Evolutionary conservation across 2,797 vertebrate species (phyloP).

Genomic region (Enteromius treurensis): DNA sequence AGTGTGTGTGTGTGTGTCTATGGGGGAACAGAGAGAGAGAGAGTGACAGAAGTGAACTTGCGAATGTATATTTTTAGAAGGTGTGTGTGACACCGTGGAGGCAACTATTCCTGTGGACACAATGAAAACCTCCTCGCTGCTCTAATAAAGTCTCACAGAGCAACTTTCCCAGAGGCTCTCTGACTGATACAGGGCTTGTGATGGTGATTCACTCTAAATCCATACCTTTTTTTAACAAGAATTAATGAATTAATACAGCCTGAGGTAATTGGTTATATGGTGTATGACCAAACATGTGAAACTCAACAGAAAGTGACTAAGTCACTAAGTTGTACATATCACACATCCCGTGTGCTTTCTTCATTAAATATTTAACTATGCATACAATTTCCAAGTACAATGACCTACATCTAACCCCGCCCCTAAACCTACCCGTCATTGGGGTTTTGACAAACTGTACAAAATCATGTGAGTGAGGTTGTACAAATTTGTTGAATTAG

Average conservation of each 20-base stretch:
- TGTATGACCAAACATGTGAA: not conserved
- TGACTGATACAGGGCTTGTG: slow-evolving; percentile 5
- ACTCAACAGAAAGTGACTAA: not conserved
- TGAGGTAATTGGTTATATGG: not conserved
- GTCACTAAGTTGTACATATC: not conserved
- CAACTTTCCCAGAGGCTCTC: slow-evolving; percentile 12
- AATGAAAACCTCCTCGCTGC: slow-evolving; percentile 8
- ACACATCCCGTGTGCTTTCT: not conserved
- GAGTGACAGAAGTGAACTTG: slow-evolving; percentile 38
- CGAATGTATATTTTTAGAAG: slow-evolving; percentile 32
- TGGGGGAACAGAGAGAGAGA: not conserved
- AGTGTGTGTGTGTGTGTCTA: slow-evolving; percentile 60
- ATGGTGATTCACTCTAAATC: slow-evolving; percentile 27
- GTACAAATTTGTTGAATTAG: too few relatives aligned
- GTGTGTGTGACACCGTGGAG: slow-evolving; percentile 33
- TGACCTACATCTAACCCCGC: too few relatives aligned
- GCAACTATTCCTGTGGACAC: slow-evolving; percentile 17
- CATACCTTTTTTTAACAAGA: slow-evolving; percentile 17
- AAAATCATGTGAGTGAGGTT: too few relatives aligned
- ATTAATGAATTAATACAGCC: not conserved
- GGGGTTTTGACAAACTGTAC: too few relatives aligned
- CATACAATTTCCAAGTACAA: not conserved
- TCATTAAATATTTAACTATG: not conserved
- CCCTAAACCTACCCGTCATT: too few relatives aligned
- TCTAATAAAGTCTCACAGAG: slow-evolving; percentile 31